Percentiles rank a stretch among this genome's conserved stretches.
Conservation (phyloP, 1,140 invertebrate genomes). For the Ceratitis capitata region DNA sequence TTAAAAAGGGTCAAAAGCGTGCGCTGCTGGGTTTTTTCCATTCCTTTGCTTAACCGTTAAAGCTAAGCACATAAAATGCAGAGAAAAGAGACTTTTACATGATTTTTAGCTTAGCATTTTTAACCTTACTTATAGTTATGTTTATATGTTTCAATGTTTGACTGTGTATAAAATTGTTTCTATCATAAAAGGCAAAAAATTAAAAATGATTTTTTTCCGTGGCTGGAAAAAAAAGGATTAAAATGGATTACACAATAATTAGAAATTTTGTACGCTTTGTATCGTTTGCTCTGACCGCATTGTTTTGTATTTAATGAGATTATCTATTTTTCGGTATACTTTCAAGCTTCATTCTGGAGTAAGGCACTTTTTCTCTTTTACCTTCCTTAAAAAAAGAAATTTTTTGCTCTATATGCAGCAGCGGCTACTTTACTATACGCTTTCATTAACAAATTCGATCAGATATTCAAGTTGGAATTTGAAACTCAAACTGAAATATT, state of each 20-base stretch:
- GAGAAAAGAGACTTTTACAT: neutral
- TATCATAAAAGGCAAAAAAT: neutral
- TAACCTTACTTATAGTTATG: neutral
- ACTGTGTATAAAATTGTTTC: neutral
- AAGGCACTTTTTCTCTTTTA: too few relatives aligned
- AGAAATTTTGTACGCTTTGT: neutral
- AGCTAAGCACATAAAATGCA: neutral
- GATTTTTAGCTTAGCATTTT: neutral
- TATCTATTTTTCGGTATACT: neutral
- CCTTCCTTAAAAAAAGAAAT: too few relatives aligned
- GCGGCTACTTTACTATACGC: too few relatives aligned
- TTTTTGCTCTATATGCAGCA: too few relatives aligned
- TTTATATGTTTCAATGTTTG: neutral
- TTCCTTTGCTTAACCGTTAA: neutral
- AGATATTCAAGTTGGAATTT: too few relatives aligned
- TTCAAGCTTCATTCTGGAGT: neutral
- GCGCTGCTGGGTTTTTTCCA: neutral
- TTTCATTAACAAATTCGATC: neutral
- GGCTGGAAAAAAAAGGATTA: neutral
- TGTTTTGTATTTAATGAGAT: neutral
- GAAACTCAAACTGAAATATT: too few relatives aligned
- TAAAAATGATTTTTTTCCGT: neutral
- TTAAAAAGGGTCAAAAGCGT: neutral
- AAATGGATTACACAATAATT: slow-evolving; percentile 1
- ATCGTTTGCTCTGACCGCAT: neutral